Evolutionary conservation across 1,140 invertebrate genomes (phyloP).

Genomic region (Drosophila busckii): DNA sequence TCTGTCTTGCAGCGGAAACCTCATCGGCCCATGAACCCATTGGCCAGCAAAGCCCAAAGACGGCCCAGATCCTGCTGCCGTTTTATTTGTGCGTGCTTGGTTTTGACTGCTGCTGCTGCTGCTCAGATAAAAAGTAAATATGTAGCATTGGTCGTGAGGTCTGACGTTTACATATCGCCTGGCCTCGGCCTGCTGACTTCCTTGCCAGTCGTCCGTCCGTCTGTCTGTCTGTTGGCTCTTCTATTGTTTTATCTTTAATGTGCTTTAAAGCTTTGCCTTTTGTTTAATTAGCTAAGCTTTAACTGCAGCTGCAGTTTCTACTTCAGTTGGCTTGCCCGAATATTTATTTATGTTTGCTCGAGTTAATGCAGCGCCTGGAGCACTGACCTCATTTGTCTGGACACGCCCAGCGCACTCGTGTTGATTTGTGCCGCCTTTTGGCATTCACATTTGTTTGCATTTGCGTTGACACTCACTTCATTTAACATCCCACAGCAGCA

Average conservation of each 20-base stretch:
- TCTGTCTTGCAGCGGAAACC: constrained; percentile 6
- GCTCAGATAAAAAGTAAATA: constrained; percentile 74
- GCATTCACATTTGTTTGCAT: constrained; percentile 65
- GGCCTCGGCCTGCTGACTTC: no score
- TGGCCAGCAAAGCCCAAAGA: constrained; percentile 2
- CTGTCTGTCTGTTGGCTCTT: no score
- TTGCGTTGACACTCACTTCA: constrained; percentile 73
- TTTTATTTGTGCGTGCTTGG: constrained; percentile 62
- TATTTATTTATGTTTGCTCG: no score
- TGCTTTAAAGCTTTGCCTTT: no score
- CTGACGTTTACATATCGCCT: constrained; percentile 47
- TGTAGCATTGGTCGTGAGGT: constrained; percentile 66
- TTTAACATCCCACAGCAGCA: constrained; percentile 50
- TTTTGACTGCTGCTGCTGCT: constrained; percentile 50
- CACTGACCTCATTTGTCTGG: constrained; percentile 44
- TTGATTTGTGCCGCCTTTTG: constrained; percentile 53
- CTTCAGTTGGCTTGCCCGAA: no score
- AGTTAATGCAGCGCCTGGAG: constrained; percentile 30
- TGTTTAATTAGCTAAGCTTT: no score
- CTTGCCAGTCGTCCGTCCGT: no score
- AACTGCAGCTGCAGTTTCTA: no score
- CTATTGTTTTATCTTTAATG: no score
- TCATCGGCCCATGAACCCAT: background rate
- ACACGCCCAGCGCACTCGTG: constrained; percentile 24
- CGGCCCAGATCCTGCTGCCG: constrained; percentile 4